Base-by-base conservation (phyloP, 2,113 vertebrate species). In the Anoplopoma fimbria region DNA sequence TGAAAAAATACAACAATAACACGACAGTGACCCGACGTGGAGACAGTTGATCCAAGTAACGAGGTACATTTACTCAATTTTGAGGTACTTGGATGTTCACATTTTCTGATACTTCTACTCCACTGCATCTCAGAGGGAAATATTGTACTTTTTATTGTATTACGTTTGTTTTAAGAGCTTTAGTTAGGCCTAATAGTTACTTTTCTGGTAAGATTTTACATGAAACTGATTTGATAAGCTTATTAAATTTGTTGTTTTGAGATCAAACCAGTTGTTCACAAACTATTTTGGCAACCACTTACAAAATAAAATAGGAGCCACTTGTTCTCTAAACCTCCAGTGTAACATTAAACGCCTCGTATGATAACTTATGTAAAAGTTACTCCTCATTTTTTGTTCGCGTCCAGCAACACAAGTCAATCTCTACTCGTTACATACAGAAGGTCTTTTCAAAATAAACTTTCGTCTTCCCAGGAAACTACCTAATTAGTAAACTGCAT, bases 1-100 rank as follows among this genome's bases (percentile, higher is more conserved):
- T 99, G 91, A 13, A 86, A 13, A 86, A 86, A 81, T 40, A 87
- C 29, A 69, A 63, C 27, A 77, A 45, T 8, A 63, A 12, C 21
- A 25, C 51, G 14, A 60, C 47, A 42, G 23, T 73, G 45, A 73
- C 6, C 2, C 27, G 4, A 31, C 49, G 0, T 15, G 23, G 19
- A 55, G 1, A 23, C 40, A 3, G 23, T 61, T 34, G 2, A 49
- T 9, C 15, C 33, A 60, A 31, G 57, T 64, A 42, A 27, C 21
- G 36, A 25, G n/a, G 31, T 47, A 23, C 42, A n/a, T 33, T 33
- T n/a, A 69, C 21, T 33, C 21, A 14, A 34, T 10, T 61, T 2
- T 61, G 17, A 33, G 58, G 17, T 47, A 29, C 15, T 38, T 27
- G 13, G 9, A 38, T 51, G 9, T 69, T 53, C 49, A 36, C 19